Conservation (phyloP, 2,113 vertebrate genomes). For the Eira barbara region DNA sequence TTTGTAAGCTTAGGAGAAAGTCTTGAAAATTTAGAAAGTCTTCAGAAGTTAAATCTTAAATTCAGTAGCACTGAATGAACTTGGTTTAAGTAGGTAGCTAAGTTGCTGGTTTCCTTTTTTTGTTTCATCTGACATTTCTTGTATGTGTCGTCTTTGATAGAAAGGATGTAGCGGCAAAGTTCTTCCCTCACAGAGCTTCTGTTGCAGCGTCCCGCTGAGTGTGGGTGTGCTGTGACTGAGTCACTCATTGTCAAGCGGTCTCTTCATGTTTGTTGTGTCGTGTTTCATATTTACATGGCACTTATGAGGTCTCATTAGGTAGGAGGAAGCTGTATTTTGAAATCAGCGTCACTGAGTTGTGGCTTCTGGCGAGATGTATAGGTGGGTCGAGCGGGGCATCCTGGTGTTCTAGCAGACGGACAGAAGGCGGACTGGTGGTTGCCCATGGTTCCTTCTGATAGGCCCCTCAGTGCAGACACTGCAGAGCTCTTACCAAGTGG, state of each 20-base stretch:
- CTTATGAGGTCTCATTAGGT: background rate
- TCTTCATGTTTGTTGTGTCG: background rate
- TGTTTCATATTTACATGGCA: background rate
- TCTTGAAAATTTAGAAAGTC: background rate
- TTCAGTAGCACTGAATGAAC: background rate
- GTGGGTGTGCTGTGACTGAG: background rate
- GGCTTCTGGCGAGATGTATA: background rate
- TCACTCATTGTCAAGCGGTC: background rate
- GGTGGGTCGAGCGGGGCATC: background rate
- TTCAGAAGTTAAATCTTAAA: background rate
- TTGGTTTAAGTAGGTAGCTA: background rate
- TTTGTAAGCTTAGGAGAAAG: background rate
- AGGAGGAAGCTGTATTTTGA: background rate
- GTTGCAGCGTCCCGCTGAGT: background rate
- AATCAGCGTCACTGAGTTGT: background rate
- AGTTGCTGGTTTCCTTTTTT: background rate
- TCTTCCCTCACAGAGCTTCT: background rate
- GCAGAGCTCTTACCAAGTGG: background rate
- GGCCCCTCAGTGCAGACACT: background rate
- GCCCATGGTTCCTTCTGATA: background rate
- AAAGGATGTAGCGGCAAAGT: background rate
- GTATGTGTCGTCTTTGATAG: background rate
- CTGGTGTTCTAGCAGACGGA: background rate
- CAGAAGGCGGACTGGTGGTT: background rate
- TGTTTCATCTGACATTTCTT: background rate